A percentile compares a stretch with the other conserved stretches of the same genome.
These are phyloP conservation scores for Todus mexicanus DNA, from an alignment of 2,797 vertebrate genomes.

Conservation along the genomic window DNA sequence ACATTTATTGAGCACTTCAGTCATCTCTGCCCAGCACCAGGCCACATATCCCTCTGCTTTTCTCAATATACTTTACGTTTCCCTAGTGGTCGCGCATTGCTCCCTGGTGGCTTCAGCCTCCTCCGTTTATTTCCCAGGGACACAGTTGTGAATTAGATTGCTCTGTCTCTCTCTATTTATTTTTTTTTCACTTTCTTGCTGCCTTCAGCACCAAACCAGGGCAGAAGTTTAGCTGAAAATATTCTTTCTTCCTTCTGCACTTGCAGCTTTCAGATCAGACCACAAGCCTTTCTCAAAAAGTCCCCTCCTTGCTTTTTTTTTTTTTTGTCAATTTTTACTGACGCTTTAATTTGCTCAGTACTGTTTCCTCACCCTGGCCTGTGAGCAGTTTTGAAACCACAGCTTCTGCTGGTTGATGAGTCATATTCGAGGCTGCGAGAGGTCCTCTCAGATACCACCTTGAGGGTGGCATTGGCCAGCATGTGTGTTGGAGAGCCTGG, in stretches of 20 bases:
- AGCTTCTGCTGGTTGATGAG: background rate
- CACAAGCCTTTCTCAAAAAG: background rate
- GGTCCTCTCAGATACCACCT: background rate
- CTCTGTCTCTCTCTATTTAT: background rate
- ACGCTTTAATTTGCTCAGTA: background rate
- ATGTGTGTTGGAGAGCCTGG: background rate
- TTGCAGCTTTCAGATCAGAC: background rate
- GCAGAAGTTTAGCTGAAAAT: background rate
- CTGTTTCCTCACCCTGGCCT: background rate
- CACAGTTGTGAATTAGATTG: background rate
- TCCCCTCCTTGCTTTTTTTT: background rate
- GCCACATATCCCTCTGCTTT: accelerated
- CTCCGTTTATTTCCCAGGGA: background rate
- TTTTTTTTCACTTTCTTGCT: background rate
- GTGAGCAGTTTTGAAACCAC: background rate
- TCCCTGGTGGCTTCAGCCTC: background rate
- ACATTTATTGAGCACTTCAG: background rate
- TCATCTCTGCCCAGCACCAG: background rate
- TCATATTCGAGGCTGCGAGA: accelerated
- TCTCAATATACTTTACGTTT: background rate
- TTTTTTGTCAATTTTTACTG: background rate
- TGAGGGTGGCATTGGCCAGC: background rate
- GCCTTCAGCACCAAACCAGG: background rate
- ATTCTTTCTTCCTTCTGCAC: background rate
- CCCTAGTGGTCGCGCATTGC: background rate